A percentile compares a stretch with the other conserved stretches of the same genome.
Evolutionary conservation across 2,888 invertebrate genomes (phyloP).

Genomic region (Pyrgus malvae): DNA sequence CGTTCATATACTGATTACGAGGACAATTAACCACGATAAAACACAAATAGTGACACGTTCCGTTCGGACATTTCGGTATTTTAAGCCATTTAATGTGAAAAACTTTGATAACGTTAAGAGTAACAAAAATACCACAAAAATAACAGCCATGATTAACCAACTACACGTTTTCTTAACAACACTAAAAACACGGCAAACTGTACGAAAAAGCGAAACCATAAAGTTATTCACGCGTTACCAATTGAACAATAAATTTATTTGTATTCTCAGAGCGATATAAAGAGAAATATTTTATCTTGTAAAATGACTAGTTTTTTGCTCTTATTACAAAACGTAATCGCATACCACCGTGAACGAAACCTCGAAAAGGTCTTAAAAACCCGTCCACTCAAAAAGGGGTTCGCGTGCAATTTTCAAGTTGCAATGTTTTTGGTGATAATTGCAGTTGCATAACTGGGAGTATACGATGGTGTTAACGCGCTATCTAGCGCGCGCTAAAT

Average conservation of each 20-base stretch:
- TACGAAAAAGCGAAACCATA: not conserved
- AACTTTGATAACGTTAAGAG: not conserved
- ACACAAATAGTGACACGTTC: constrained; percentile 9
- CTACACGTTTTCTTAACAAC: not conserved
- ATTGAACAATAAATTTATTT: not conserved
- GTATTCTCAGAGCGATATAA: not conserved
- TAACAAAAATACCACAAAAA: not conserved
- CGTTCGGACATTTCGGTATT: constrained; percentile 2
- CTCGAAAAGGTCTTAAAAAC: constrained; percentile 5
- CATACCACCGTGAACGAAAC: not conserved
- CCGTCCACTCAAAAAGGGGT: not conserved
- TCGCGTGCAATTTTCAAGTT: not conserved
- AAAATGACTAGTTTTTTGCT: not conserved
- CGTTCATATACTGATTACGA: constrained; percentile 20
- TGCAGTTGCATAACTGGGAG: constrained; percentile 52
- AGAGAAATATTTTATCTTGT: constrained; percentile 4
- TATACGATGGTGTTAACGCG: constrained; percentile 50
- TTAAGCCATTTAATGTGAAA: not conserved
- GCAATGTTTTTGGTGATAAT: constrained; percentile 37
- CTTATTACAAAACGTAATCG: constrained; percentile 1
- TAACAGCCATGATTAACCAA: not conserved
- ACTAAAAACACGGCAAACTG: not conserved
- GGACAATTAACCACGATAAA: constrained; percentile 9
- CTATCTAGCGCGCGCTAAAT: constrained; percentile 62
- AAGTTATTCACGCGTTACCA: not conserved